phyloP scores from a whole-genome alignment of 2,113 vertebrate genomes.

The Barnardius zonarius region DNA sequence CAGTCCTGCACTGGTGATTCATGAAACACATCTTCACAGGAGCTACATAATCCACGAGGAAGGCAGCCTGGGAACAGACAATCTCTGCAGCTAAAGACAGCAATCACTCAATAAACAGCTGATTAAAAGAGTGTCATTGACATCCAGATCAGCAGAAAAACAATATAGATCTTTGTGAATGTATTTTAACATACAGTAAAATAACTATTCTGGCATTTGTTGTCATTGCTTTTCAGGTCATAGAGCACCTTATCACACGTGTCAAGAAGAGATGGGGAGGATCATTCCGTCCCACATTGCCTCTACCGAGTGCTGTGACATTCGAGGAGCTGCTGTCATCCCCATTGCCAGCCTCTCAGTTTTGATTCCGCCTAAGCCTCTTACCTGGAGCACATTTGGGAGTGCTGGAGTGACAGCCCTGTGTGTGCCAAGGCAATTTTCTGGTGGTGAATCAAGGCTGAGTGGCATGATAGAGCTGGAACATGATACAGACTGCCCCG shows the following conservation, averaged over 20 bases:
- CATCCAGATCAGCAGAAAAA: not conserved
- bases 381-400: not conserved
- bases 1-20: slow-evolving; percentile 6
- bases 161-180: not conserved
- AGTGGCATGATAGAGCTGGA: not conserved
- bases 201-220: not conserved
- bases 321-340: not conserved
- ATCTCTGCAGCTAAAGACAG: not conserved
- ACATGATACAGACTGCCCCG: not conserved
- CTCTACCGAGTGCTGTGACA: not conserved
- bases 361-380: not conserved
- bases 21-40: not conserved
- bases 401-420: not conserved
- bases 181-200: not conserved
- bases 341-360: not conserved
- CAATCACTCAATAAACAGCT: not conserved
- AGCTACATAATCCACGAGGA: not conserved
- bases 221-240: not conserved
- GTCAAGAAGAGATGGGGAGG: not conserved
- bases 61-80: not conserved
- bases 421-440: not conserved
- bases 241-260: not conserved
- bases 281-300: not conserved
- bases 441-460: not conserved
- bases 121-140: not conserved